Evolutionary conservation across 1,140 invertebrate genomes (phyloP).

Genomic region (Papilio xuthus): DNA sequence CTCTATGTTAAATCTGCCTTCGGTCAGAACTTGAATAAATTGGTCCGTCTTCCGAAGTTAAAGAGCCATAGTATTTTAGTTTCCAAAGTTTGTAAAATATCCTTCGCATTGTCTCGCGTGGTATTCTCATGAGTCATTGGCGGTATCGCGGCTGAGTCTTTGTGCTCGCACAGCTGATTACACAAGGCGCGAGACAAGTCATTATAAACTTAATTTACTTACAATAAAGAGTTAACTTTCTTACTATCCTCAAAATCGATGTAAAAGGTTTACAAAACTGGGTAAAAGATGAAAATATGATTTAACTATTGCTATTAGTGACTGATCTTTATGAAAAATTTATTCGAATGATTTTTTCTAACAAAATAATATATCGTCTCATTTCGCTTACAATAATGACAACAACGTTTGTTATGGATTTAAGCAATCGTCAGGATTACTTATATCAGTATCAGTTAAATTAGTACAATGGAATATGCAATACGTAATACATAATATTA

Average conservation of each 20-base stretch:
- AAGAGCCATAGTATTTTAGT: background rate
- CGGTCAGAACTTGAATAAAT: background rate
- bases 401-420: too few species aligned
- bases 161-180: conserved; percentile 16
- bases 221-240: background rate
- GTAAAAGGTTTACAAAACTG: background rate
- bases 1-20: too few species aligned
- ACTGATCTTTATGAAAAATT: background rate
- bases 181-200: background rate
- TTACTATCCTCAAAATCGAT: background rate
- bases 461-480: background rate
- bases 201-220: background rate
- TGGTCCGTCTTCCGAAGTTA: background rate
- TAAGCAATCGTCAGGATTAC: too few species aligned
- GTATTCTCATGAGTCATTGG: conserved; percentile 6
- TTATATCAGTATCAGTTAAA: background rate
- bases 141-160: background rate
- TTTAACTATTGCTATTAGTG: background rate
- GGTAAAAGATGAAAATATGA: background rate
- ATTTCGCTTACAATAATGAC: too few species aligned
- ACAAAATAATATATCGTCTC: too few species aligned
- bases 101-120: background rate
- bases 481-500: background rate
- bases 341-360: too few species aligned
- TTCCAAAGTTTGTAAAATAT: background rate